Conservation (phyloP, 2,888 invertebrate genomes). For the Nycteola revayana region DNA sequence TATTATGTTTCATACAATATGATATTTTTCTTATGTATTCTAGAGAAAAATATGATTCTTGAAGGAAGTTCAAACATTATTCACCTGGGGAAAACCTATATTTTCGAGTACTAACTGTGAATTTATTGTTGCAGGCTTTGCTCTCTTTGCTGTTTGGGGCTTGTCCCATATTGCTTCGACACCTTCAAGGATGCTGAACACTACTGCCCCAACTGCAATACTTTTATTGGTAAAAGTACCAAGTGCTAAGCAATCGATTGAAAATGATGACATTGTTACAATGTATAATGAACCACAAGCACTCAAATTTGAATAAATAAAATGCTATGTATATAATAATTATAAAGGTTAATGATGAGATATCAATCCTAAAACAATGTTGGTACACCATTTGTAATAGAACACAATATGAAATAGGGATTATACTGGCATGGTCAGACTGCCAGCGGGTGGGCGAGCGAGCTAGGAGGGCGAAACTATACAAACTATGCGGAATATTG, state of each 20-base stretch:
- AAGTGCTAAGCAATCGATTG: conserved; percentile 53
- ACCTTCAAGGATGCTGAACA: conserved; percentile 77
- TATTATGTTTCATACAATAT: background rate
- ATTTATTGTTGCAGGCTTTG: conserved; percentile 60
- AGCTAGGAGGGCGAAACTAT: too few species aligned
- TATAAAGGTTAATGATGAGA: too few species aligned
- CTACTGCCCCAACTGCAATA: conserved; percentile 76
- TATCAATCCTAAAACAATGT: too few species aligned
- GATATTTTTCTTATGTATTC: background rate
- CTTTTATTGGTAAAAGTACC: conserved; percentile 71
- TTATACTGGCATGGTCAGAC: too few species aligned
- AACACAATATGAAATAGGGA: too few species aligned
- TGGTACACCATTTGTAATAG: too few species aligned
- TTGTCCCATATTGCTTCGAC: conserved; percentile 75
- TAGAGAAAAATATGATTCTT: too few species aligned
- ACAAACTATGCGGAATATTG: too few species aligned
- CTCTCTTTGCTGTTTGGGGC: conserved; percentile 72
- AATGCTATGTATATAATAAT: conserved; percentile 3
- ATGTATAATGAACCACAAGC: conserved; percentile 10
- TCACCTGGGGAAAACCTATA: too few species aligned
- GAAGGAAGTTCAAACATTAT: too few species aligned
- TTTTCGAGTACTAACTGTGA: too few species aligned
- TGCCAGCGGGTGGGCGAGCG: too few species aligned
- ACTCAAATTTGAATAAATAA: conserved; percentile 7
- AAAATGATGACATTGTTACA: background rate